Percentiles rank a stretch among this genome's conserved stretches.
phyloP scores from a whole-genome alignment of 64 coral and sea anemone species.

The Anthopleura sola region DNA sequence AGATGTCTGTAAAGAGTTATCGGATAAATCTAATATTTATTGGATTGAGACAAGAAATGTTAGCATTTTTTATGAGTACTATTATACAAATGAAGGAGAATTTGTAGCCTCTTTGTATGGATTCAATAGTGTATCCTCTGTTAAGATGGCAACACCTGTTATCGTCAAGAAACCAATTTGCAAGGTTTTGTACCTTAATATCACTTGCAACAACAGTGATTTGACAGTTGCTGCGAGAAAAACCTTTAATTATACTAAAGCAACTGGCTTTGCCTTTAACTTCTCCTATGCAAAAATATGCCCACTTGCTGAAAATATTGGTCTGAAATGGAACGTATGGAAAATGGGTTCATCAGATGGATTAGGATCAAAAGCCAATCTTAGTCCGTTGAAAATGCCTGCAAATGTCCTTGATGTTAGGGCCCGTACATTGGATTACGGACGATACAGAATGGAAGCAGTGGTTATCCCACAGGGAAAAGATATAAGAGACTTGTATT shows the following conservation, averaged over 20 bases:
- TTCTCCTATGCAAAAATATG: background rate
- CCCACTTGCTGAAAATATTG: background rate
- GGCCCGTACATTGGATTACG: conserved; percentile 3
- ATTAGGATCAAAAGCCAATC: too few species aligned
- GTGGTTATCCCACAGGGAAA: background rate
- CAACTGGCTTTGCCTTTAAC: background rate
- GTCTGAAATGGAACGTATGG: background rate
- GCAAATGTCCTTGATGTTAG: background rate
- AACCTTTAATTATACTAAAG: background rate
- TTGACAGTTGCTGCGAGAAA: background rate
- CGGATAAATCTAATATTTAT: background rate
- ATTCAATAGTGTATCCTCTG: conserved; percentile 7
- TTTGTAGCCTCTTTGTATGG: background rate
- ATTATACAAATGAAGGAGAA: background rate
- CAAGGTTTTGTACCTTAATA: background rate
- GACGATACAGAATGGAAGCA: background rate
- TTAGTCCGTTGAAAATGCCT: too few species aligned
- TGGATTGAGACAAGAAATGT: background rate
- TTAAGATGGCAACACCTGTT: background rate
- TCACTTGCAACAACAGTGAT: background rate
- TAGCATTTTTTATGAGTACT: background rate
- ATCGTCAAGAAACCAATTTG: conserved; percentile 12
- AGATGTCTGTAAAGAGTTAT: background rate
- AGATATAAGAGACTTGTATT: conserved; percentile 17
- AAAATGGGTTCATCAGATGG: background rate